phyloP scores from a whole-genome alignment of 2,113 vertebrate genomes.

The Erythrocercus mccallii region DNA sequence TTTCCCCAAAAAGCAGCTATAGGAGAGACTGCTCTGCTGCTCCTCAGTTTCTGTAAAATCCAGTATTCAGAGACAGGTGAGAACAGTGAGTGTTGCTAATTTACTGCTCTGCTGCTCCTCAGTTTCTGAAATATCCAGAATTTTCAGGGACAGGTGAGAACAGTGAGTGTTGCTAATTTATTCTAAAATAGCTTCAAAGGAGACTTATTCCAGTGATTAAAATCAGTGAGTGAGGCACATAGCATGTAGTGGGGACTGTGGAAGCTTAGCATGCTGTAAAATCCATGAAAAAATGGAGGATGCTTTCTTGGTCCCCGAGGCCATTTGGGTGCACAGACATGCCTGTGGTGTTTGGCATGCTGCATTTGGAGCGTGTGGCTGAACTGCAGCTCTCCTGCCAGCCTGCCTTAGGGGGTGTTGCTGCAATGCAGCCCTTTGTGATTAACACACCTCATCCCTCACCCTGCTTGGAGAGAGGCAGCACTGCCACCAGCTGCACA shows the following conservation, averaged over 20 bases:
- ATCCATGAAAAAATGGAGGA: not conserved
- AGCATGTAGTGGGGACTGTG: not conserved
- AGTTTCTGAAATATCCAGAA: not conserved
- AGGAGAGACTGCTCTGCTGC: not conserved
- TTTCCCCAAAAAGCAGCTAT: not conserved
- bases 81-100: not conserved
- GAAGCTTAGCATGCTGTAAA: not conserved
- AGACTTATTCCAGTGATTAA: not conserved
- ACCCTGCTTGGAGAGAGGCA: not conserved
- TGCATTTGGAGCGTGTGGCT: not conserved
- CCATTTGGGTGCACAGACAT: accelerated
- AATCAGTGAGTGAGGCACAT: not conserved
- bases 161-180: not conserved
- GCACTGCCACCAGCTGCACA: not conserved
- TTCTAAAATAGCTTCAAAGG: not conserved
- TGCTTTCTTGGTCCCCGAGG: not conserved
- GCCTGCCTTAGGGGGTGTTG: not conserved
- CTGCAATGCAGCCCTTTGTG: not conserved
- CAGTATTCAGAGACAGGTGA: not conserved
- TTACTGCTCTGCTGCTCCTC: not conserved
- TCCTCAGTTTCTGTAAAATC: not conserved
- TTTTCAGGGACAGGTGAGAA: not conserved
- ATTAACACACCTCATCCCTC: not conserved
- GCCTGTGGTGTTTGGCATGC: not conserved
- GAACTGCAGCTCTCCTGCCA: not conserved